Evolutionary conservation across 2,888 invertebrate species (phyloP), one percentile per base, ranked within the genome.

Genomic region (Drosophila limbata): DNA sequence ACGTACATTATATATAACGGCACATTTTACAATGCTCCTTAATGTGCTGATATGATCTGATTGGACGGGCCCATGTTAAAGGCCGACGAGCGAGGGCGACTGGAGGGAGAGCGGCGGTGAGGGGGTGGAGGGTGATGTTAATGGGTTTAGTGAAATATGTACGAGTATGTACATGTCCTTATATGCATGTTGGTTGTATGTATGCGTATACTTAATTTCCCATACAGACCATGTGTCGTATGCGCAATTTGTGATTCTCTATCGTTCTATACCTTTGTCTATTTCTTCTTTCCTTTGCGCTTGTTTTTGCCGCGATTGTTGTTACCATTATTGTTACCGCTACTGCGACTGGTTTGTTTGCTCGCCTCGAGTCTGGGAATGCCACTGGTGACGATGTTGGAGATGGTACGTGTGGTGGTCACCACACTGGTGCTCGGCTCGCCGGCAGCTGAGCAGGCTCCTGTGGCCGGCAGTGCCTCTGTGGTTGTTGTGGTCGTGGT

Each of bases 341-440:
- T 48, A 55, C 62, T 65, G 61, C 77, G 79, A 55, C 39, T 61
- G 55, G 45, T 48, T 53, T 72, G 77, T 67, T 72, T 81, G 68
- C 15, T 55, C 15, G 75, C 63, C 60, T 75, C 81, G 8, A 83
- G 79, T 53, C 89, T 66, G 60, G 92, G 92, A 78, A 92, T 92
- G 66, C 92, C 92, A 74, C 92, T 92, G 71, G 91, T 91, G 71
- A 90, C 88, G 68, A 91, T 76, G 64, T 91, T 92, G 77, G 92
- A 91, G 57, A 91, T 83, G 28, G 91, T 91, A 37, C 91, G 89
- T 55, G 91, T 92, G 45, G 92, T 92, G 66, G 92, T 92, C 53
- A 91, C 91, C 67, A 89, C 81, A 61, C 88, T 83, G 55, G 87
- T 89, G 61, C 80, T 80, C 44, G 72, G 78, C 77, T 85, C 77